These are phyloP conservation scores for Blennius ocellaris DNA, from an alignment of 2,113 vertebrate genomes.

Conservation along the genomic window DNA sequence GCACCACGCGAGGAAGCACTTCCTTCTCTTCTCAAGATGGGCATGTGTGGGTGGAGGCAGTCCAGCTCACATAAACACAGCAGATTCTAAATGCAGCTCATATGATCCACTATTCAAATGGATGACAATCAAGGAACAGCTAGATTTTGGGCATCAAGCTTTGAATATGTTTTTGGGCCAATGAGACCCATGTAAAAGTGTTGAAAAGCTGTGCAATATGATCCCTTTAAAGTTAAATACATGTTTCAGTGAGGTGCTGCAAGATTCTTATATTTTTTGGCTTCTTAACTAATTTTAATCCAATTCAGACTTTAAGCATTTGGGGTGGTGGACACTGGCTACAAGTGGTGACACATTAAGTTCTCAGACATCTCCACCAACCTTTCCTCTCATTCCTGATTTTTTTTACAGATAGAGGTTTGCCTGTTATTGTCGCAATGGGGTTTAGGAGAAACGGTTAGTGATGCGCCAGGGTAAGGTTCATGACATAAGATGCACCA, in stretches of 20 bases:
- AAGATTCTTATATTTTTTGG: constrained; percentile 28
- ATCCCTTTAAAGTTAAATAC: background rate
- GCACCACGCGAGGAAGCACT: no score
- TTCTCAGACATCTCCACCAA: constrained; percentile 36
- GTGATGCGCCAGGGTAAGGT: constrained; percentile 45
- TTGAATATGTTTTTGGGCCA: no score
- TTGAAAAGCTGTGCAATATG: no score
- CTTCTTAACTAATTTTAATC: background rate
- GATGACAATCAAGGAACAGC: no score
- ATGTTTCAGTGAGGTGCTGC: constrained; percentile 35
- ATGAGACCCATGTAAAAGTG: background rate
- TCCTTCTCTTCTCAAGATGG: no score
- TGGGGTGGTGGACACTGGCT: constrained; percentile 33
- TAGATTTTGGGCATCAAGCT: no score
- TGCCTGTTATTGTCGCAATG: constrained; percentile 46
- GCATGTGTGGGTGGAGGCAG: no score
- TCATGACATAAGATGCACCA: constrained; percentile 63
- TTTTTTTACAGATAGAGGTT: constrained; percentile 32
- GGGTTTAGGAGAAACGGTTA: constrained; percentile 28
- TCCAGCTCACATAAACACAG: no score
- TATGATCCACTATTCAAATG: no score
- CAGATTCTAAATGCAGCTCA: no score
- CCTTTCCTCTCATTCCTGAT: constrained; percentile 43
- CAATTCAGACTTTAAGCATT: constrained; percentile 15
- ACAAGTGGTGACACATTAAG: constrained; percentile 15